Percentiles rank a stretch among this genome's conserved stretches.
Conservation (phyloP, 2,888 invertebrate species). For the Drosophila colorata region DNA sequence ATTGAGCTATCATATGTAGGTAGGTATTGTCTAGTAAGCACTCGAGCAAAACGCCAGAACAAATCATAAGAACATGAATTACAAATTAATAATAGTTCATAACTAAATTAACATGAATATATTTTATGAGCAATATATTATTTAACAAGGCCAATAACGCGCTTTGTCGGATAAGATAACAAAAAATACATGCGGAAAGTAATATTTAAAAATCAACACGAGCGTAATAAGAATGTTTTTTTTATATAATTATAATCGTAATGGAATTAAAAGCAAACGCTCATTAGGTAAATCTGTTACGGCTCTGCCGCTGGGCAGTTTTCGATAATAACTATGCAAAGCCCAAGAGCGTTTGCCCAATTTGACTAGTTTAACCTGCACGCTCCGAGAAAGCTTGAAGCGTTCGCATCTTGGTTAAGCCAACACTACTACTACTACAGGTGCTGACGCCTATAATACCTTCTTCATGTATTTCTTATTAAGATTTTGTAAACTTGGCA, state of each 20-base stretch:
- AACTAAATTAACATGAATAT: conserved; percentile 49
- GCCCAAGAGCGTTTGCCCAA: conserved; percentile 53
- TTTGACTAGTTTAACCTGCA: conserved; percentile 69
- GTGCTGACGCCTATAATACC: conserved; percentile 82
- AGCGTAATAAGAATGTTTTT: conserved; percentile 59
- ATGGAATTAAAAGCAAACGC: conserved; percentile 74
- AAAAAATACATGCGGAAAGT: conserved; percentile 78
- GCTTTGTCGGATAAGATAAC: conserved; percentile 48
- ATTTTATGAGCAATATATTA: conserved; percentile 35
- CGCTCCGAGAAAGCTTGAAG: conserved; percentile 31
- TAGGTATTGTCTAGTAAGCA: conserved; percentile 60
- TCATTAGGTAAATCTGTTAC: conserved; percentile 33
- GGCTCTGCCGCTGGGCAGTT: conserved; percentile 56
- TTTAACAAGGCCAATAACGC: conserved; percentile 14
- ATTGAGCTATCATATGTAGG: conserved; percentile 65
- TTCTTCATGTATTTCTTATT: conserved; percentile 86
- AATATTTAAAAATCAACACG: conserved; percentile 81
- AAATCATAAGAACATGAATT: conserved; percentile 49
- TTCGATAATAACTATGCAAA: conserved; percentile 9
- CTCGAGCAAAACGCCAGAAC: conserved; percentile 62
- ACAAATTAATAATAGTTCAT: conserved; percentile 33
- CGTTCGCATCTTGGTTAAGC: conserved; percentile 47
- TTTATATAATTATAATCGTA: conserved; percentile 53
- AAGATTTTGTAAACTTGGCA: conserved; percentile 83
- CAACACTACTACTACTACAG: conserved; percentile 64